Evolutionary conservation across 2,113 vertebrate genomes (phyloP).

Genomic region (Plecotus auritus): DNA sequence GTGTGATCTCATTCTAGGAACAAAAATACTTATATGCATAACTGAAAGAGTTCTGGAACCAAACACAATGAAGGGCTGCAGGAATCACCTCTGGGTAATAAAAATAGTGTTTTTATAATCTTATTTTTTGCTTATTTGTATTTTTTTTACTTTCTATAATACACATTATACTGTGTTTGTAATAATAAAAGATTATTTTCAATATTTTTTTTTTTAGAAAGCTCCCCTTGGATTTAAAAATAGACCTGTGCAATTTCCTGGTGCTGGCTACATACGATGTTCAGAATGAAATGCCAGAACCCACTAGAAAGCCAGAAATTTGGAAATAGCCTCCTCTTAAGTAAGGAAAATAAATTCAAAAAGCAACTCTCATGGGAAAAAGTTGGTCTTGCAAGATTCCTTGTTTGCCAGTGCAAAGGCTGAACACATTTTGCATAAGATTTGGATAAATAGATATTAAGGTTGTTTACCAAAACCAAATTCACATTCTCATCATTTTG

Average conservation of each 20-base stretch:
- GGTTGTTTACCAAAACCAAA: neutral
- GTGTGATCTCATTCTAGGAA: neutral
- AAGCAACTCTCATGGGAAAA: neutral
- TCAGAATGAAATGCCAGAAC: constrained; percentile 19
- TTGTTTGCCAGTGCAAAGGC: constrained; percentile 18
- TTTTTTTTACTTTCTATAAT: neutral
- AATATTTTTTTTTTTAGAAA: neutral
- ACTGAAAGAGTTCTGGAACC: neutral
- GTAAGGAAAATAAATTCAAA: neutral
- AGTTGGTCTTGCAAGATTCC: neutral
- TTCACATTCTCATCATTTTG: neutral
- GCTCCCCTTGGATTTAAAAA: neutral
- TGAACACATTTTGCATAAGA: constrained; percentile 17
- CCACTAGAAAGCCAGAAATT: neutral
- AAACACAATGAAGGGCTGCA: neutral
- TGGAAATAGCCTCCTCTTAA: neutral
- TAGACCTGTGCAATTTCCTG: neutral
- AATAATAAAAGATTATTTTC: constrained; percentile 42
- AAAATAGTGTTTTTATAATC: neutral
- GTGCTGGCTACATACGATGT: neutral
- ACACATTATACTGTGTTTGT: neutral
- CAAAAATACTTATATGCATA: neutral
- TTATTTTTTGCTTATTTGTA: constrained; percentile 3
- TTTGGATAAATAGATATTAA: constrained; percentile 28
- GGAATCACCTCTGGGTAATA: neutral